phyloP scores from a whole-genome alignment of 2,113 vertebrate genomes.

The Polypterus bichir region DNA sequence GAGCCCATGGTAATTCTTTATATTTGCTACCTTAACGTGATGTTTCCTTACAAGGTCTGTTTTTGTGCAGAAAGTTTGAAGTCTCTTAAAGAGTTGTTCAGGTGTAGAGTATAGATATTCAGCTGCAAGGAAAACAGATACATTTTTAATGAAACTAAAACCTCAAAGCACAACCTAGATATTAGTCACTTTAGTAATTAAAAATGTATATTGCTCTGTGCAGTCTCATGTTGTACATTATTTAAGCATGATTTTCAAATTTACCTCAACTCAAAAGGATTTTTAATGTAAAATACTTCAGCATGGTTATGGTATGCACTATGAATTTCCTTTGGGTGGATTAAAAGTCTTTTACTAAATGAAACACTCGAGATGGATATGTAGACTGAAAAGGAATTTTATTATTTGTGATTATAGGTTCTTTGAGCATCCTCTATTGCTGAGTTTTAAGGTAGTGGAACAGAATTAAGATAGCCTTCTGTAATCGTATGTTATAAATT shows the following conservation, averaged over 20 bases:
- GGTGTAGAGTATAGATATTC: constrained; percentile 92
- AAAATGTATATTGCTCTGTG: constrained; percentile 97
- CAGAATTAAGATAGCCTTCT: no score
- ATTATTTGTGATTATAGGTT: no score
- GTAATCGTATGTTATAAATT: no score
- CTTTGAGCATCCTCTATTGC: no score
- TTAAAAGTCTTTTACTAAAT: constrained; percentile 79
- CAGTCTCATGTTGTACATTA: constrained; percentile 87
- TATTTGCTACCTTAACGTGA: constrained; percentile 67
- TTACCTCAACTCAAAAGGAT: constrained; percentile 92
- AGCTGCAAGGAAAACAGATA: constrained; percentile 86
- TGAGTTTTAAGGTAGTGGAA: no score
- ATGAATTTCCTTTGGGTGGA: constrained; percentile 77
- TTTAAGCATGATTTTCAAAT: constrained; percentile 86
- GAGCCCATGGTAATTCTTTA: background rate
- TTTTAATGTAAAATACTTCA: constrained; percentile 91
- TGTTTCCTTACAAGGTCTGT: constrained; percentile 69
- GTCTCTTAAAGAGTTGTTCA: constrained; percentile 82
- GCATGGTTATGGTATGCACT: constrained; percentile 66
- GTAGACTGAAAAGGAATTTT: no score
- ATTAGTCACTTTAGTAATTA: constrained; percentile 99
- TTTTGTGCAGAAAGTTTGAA: constrained; percentile 75
- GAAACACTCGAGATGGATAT: constrained; percentile 46
- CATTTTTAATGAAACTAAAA: constrained; percentile 98
- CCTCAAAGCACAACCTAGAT: constrained; percentile 97